Conservation (phyloP, 2,113 vertebrate genomes). For the Pedetes capensis region DNA sequence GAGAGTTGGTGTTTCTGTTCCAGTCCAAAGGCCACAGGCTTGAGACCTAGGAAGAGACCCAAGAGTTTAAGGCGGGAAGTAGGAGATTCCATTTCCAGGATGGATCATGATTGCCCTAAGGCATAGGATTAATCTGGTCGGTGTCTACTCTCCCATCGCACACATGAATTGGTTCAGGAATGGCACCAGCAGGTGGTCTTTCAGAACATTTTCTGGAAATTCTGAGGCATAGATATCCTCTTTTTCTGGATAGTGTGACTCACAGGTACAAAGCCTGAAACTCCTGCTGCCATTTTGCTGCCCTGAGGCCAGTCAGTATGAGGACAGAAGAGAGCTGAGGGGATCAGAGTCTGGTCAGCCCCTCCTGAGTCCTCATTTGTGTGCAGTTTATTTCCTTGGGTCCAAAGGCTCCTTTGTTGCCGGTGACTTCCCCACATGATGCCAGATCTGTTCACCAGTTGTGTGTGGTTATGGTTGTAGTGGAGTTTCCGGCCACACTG, state of each 20-base stretch:
- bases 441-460: not conserved
- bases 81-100: not conserved
- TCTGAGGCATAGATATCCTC: not conserved
- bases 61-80: not conserved
- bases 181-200: not conserved
- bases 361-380: not conserved
- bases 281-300: not conserved
- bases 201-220: not conserved
- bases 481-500: not conserved
- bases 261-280: not conserved
- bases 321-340: not conserved
- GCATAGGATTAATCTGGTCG: not conserved
- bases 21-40: not conserved
- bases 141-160: not conserved
- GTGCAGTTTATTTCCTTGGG: not conserved
- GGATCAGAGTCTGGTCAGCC: not conserved
- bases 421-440: not conserved
- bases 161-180: not conserved
- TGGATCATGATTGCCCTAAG: not conserved
- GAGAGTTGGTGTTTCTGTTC: not conserved
- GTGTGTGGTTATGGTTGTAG: not conserved
- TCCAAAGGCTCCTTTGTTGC: not conserved
- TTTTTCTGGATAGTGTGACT: not conserved
- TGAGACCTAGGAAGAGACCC: not conserved
- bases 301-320: not conserved